Evolutionary conservation across 2,113 vertebrate genomes (phyloP), one percentile per base, ranked within the genome.

Genomic region (Spea multiplicata): DNA sequence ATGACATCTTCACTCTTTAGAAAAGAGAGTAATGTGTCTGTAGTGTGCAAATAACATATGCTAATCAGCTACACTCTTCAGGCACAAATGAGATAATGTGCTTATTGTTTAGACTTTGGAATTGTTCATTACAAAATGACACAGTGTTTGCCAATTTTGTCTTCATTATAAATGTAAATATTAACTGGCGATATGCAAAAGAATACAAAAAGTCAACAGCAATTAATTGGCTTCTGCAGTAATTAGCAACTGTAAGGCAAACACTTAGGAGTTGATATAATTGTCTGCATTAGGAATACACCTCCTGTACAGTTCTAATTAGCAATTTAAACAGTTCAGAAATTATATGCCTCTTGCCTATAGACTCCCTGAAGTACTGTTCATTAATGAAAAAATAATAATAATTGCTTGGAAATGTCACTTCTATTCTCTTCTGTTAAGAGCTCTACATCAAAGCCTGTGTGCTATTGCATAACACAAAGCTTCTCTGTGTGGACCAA

Each of bases 131-230:
- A 93, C 91, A 93, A 93, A 94, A 92, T 93, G 93, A 94, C 93
- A 93, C 91, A 93, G 89, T 94, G 93, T 94, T 94, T 94, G 93
- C 92, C 93, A 94, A 94, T 94, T 94, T 92, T 93, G 91, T 94
- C 93, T 94, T 93, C 92, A 94, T 94, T 94, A 94, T 93, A 94
- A 93, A 94, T 94, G 93, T 94, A 94, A 94, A 94, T 94, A 94
- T 94, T 93, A 94, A 93, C 92, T 92, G 89, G 88, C 0, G 89
- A 94, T 94, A 94, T 93, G 92, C 90, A 91, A 93, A 94, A 93
- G 90, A 94, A 93, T 93, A 93, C 92, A 94, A 92, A 94, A 93
- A 93, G 93, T 94, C 93, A 93, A 94, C 93, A 93, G 91, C 93
- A 94, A 94, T 94, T 94, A 94, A 94, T 94, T 94, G 93, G 91